Percentiles rank a stretch among this genome's conserved stretches.
phyloP scores from a whole-genome alignment of 2,113 vertebrate genomes.

The Elgaria multicarinata region DNA sequence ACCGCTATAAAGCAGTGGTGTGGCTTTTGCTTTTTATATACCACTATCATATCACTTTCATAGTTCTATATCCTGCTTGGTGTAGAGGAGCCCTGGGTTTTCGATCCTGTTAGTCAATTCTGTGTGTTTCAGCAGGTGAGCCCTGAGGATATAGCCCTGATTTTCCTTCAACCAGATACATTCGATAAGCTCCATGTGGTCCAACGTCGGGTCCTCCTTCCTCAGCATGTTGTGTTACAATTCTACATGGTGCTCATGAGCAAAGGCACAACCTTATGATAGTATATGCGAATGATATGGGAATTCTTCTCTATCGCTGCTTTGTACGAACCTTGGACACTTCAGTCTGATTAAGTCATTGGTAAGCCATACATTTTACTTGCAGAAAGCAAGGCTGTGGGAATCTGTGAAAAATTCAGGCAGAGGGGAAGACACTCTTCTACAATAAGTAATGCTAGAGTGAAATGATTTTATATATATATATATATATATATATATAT shows the following conservation, averaged over 20 bases:
- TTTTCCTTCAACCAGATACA: background rate
- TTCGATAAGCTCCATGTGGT: background rate
- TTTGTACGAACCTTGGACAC: constrained; percentile 52
- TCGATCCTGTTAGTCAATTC: background rate
- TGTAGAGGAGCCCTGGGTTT: too few species aligned
- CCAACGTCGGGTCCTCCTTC: background rate
- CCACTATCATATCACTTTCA: too few species aligned
- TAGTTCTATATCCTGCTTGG: too few species aligned
- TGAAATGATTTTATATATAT: constrained; percentile 59
- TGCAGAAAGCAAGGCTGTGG: constrained; percentile 58
- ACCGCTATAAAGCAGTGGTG: too few species aligned
- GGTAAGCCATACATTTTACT: constrained; percentile 69
- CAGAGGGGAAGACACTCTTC: constrained; percentile 70
- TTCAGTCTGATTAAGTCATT: constrained; percentile 69
- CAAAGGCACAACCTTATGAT: constrained; percentile 1
- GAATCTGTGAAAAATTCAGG: constrained; percentile 65
- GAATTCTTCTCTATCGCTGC: constrained; percentile 38
- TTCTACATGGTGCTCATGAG: constrained; percentile 43
- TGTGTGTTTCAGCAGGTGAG: too few species aligned
- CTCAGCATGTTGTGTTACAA: constrained; percentile 21
- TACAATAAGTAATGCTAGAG: constrained; percentile 73
- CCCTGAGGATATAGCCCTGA: background rate
- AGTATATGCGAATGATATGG: constrained; percentile 32
- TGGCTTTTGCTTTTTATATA: too few species aligned
- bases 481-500: too few species aligned